Conservation (phyloP, 2,797 vertebrate genomes). For the Phaenicophaeus curvirostris region DNA sequence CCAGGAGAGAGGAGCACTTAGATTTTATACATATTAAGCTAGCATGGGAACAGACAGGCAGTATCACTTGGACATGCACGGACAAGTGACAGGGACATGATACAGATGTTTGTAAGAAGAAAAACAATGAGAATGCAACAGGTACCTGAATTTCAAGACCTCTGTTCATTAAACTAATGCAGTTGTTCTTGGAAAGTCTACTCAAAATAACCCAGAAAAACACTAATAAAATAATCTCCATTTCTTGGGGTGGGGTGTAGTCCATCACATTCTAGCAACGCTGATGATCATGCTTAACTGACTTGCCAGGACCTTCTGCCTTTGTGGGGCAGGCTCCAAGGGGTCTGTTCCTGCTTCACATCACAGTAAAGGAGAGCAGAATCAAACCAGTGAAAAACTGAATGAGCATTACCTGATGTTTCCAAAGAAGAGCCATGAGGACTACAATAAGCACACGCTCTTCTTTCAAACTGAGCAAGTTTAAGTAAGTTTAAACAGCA, state of each 20-base stretch:
- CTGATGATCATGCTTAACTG: background rate
- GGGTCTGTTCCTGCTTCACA: background rate
- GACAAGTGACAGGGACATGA: accelerated
- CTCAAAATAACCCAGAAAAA: background rate
- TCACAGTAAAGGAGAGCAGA: background rate
- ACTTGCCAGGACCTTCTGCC: background rate
- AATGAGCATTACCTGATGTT: background rate
- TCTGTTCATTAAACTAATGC: background rate
- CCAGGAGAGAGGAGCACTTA: background rate
- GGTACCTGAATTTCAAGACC: background rate
- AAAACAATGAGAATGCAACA: background rate
- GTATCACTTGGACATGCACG: background rate
- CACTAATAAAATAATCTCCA: background rate
- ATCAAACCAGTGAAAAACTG: background rate
- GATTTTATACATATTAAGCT: background rate
- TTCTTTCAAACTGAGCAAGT: background rate
- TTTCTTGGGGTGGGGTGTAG: background rate
- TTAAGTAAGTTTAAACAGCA: background rate
- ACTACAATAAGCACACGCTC: background rate
- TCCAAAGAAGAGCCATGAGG: background rate
- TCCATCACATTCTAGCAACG: background rate
- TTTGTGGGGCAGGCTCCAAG: background rate
- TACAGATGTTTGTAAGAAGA: background rate
- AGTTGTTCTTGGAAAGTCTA: background rate
- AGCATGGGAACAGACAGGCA: background rate